Evolutionary conservation across 2,888 invertebrate species (phyloP).

Genomic region (Agelastica alni): DNA sequence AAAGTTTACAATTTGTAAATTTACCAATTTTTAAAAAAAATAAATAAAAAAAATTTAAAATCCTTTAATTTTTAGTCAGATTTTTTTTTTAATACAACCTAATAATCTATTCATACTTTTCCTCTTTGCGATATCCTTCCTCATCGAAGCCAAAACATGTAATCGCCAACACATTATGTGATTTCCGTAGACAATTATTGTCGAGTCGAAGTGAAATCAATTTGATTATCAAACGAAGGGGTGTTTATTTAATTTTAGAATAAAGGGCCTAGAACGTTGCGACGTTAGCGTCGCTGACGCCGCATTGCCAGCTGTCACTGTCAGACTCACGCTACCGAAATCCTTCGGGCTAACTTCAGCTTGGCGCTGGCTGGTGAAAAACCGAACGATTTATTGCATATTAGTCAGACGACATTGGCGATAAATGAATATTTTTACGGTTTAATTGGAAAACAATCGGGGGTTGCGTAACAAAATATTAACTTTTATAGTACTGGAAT

Average conservation of each 20-base stretch:
- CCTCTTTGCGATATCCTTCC: slow-evolving; percentile 11
- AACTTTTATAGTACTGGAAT: no score
- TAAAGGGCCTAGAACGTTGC: no score
- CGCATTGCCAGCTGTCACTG: slow-evolving; percentile 31
- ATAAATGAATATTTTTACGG: no score
- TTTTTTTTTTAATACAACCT: no score
- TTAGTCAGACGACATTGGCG: background rate
- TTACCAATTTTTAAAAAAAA: no score
- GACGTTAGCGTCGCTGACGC: slow-evolving; percentile 5
- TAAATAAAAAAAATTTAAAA: no score
- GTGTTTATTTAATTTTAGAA: slow-evolving; percentile 34
- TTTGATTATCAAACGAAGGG: slow-evolving; percentile 31
- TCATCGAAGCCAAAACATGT: slow-evolving; percentile 22
- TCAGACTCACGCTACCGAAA: slow-evolving; percentile 22
- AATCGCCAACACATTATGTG: slow-evolving; percentile 26
- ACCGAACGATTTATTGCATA: background rate
- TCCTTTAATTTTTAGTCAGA: no score
- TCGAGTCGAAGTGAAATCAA: slow-evolving; percentile 31
- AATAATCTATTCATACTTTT: slow-evolving; percentile 24
- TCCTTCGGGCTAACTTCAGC: background rate
- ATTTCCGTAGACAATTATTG: slow-evolving; percentile 35
- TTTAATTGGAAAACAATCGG: no score
- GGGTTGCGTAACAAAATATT: no score
- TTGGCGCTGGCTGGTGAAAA: background rate
- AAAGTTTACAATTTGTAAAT: no score